Conservation (phyloP, 2,888 invertebrate species). For the Dugesia japonica region DNA sequence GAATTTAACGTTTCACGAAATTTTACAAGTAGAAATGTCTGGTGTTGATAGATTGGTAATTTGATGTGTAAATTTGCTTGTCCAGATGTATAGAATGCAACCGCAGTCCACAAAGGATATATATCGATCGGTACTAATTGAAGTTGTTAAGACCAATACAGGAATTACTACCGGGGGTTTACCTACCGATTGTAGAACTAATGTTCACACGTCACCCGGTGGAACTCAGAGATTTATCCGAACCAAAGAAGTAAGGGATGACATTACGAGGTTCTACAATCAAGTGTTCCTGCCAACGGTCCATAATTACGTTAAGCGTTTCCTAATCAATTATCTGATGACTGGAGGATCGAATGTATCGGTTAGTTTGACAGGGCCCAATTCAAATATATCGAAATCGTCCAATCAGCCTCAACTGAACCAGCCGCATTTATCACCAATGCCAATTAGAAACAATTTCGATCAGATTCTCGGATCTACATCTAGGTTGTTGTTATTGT, state of each 20-base stretch:
- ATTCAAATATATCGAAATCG: not conserved
- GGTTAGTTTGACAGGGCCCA: not conserved
- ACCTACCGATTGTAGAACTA: not conserved
- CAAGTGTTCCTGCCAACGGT: slow-evolving; percentile 37
- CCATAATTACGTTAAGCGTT: slow-evolving; percentile 41
- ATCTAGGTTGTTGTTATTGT: not conserved
- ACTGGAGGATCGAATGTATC: not conserved
- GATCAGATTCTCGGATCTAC: not conserved
- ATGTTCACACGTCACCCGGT: slow-evolving; percentile 17
- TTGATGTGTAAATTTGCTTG: too few relatives aligned
- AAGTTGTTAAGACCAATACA: not conserved
- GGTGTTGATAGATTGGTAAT: too few relatives aligned
- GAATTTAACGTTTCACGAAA: slow-evolving; percentile 20
- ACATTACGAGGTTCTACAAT: slow-evolving; percentile 86
- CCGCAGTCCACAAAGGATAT: slow-evolving; percentile 23
- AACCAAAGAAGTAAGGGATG: slow-evolving; percentile 57
- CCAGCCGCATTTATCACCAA: not conserved
- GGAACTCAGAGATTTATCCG: not conserved
- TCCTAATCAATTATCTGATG: slow-evolving; percentile 17
- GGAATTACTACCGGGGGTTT: not conserved
- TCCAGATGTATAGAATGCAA: slow-evolving; percentile 25
- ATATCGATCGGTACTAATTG: slow-evolving; percentile 28
- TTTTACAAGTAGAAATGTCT: slow-evolving; percentile 22
- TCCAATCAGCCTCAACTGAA: not conserved
- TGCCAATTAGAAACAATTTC: slow-evolving; percentile 12